phyloP scores from a whole-genome alignment of 2,113 vertebrate species.

The Ursus arctos region DNA sequence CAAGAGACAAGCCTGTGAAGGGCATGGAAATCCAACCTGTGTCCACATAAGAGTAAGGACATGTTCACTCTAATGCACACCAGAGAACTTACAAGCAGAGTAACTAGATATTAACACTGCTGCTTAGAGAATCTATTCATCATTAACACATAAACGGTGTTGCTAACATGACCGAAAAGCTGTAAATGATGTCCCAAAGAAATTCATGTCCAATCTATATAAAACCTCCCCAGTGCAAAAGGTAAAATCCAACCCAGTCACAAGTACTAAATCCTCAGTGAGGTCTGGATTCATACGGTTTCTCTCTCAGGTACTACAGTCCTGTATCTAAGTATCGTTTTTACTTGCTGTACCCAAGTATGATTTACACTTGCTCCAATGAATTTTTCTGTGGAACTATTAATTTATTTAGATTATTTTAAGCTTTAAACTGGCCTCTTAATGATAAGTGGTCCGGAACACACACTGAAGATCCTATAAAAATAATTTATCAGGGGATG shows the following conservation, averaged over 20 bases:
- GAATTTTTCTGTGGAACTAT: background rate
- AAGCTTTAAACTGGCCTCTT: background rate
- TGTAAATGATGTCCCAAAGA: background rate
- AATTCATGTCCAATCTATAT: background rate
- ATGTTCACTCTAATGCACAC: background rate
- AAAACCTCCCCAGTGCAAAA: background rate
- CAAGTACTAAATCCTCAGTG: background rate
- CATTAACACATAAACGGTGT: background rate
- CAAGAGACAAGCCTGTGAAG: background rate
- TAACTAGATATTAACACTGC: background rate
- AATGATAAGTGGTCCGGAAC: background rate
- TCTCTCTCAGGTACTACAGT: background rate
- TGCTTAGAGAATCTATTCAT: background rate
- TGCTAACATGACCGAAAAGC: background rate
- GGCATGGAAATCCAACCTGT: background rate
- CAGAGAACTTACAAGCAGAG: background rate
- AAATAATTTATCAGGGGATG: conserved; percentile 4
- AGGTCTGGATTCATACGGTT: background rate
- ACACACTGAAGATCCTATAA: background rate
- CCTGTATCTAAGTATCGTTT: background rate
- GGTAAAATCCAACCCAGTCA: background rate
- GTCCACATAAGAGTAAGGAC: background rate
- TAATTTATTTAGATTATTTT: conserved; percentile 12
- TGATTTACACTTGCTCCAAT: background rate
- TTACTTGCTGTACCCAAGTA: background rate